Evolutionary conservation across 2,888 invertebrate genomes (phyloP), one percentile per base, ranked within the genome.

Genomic region (Therioaphis trifolii): DNA sequence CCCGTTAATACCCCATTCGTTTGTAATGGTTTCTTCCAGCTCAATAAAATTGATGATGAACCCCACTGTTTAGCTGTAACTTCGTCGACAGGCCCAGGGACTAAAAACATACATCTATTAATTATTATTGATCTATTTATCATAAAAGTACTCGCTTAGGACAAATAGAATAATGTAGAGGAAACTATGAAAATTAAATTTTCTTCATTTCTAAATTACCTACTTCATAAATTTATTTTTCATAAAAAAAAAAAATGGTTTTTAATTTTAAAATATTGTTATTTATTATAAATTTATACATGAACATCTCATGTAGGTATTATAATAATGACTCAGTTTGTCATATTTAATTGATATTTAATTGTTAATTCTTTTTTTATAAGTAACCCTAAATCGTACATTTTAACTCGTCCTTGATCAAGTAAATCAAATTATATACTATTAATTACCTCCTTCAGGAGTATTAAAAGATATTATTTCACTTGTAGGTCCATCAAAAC

Each of bases 1-100:
- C 97, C 98, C 2, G 93, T 95, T 0, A 99, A 90, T 84, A 93
- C 92, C 43, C 99, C 99, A 89, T 99, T 99, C 12, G 95, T 93
- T 88, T 95, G 35, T 61, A 94, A 91, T 0, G 99, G 99, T 87
- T 93, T 93, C 87, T 95, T 94, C 99, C 99, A 99, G 40, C 92
- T 92, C n/a, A 98, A 90, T 86, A 94, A 92, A 88, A 98, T 92
- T 0, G 96, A 96, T 0, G 95, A 95, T 0, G 96, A 94, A 5
- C 97, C 97, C 87, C 97, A 91, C 0, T 96, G 95, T 87, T 93
- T 92, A 0, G 94, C 97, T 87, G 95, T 94, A 86, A 98, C 91
- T 3, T 92, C 92, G 85, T 94, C 92, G 46, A 97, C 95, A 0
- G 96, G 93, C 4, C 96, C 96, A 0, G 97, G 97, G 79, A 93